A percentile compares a stretch with the other conserved stretches of the same genome.
Conservation (phyloP, 2,888 invertebrate species). For the Eupithecia exiguata region DNA sequence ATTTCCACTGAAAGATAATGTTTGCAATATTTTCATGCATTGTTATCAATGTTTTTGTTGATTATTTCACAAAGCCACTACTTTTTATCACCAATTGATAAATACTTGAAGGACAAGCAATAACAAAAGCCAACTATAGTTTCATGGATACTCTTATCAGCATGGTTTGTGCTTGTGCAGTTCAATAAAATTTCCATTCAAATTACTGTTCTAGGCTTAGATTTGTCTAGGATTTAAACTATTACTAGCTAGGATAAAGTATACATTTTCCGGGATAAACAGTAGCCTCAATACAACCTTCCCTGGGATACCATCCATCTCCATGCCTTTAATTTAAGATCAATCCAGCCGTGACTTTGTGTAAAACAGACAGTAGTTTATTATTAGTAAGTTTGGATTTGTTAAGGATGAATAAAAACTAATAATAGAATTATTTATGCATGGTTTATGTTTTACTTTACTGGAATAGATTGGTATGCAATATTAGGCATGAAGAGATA, state of each 20-base stretch:
- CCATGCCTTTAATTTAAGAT: not conserved
- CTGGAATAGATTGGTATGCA: not conserved
- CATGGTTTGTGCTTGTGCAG: not conserved
- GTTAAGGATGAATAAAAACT: too few relatives aligned
- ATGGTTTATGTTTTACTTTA: not conserved
- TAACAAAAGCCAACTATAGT: not conserved
- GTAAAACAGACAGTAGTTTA: not conserved
- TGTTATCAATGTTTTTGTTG: conserved; percentile 24
- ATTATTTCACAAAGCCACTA: conserved; percentile 17
- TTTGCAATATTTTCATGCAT: conserved; percentile 9
- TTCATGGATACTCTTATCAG: conserved; percentile 17
- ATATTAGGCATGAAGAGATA: not conserved
- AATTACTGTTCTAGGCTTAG: not conserved
- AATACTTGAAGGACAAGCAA: conserved; percentile 15
- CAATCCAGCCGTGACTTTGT: not conserved
- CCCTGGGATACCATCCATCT: not conserved
- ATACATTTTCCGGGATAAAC: not conserved
- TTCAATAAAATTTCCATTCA: not conserved
- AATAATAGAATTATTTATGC: not conserved
- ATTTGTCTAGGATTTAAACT: not conserved
- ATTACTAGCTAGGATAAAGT: not conserved
- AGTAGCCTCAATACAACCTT: not conserved
- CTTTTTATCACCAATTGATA: conserved; percentile 20
- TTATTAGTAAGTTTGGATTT: too few relatives aligned
- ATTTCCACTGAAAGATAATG: not conserved